Base-by-base conservation (phyloP, 1,140 invertebrate genomes). In the Conopomorpha cramerella region DNA sequence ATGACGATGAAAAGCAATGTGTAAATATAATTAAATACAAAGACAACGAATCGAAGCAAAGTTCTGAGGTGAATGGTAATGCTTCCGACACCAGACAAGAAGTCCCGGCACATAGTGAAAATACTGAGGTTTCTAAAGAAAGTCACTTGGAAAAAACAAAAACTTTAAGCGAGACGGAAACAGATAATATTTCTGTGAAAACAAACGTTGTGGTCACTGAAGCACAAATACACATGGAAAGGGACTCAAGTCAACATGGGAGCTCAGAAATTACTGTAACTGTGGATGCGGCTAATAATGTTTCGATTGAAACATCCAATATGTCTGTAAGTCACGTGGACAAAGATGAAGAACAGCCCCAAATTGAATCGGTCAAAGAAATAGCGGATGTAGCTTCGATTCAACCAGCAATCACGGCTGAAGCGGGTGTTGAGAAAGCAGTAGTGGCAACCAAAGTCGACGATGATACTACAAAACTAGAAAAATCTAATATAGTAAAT, bases 161-260 rank as follows among this genome's bases (percentile, higher is more conserved):
- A 51, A 49, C 49, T 16, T 51, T 55, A 6, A 79, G 71, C 56
- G 77, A 76, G 57, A 76, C 67, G 34, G 74, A 78, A 56, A 74
- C 65, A 1, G 70, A 78, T 36, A 73, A 72, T 13, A 36, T 70
- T 35, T 78, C 77, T 30, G 53, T 77, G 14, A 70, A 71, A 57
- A 70, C 71, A 12, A 78, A 77, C 38, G 76, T 67, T 56, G 51
- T 78, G 18, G 59, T 76, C 30, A 78, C 77, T 12, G 77, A 79
- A 71, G 77, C 76, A 18, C 72, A 78, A 65, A 73, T 79, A 31
- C 76, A 79, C 42, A 70, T 70, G 65, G 65, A 77, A 47, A 51
- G 60, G 18, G 61, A 67, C 46, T 66, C 61, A 14, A 67, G 45
- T 36, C 57, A 64, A 54, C 63, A 65, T 35, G 64, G 64, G 12